Conservation (phyloP, 2,113 vertebrate species). For the Neomonachus schauinslandi region DNA sequence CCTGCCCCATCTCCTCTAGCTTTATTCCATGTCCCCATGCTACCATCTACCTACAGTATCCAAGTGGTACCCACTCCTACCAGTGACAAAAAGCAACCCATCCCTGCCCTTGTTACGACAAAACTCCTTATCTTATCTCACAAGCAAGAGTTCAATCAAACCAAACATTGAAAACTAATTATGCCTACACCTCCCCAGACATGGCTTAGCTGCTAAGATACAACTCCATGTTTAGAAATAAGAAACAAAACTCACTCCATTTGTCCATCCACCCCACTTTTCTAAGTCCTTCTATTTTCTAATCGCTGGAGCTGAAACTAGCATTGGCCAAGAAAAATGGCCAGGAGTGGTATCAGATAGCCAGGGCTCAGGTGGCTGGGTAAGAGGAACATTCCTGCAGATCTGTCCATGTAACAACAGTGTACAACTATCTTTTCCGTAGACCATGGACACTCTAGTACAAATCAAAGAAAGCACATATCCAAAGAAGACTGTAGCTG, state of each 20-base stretch:
- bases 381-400: background rate
- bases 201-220: background rate
- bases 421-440: background rate
- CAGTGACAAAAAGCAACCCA: conserved; percentile 28
- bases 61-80: background rate
- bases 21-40: background rate
- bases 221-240: conserved; percentile 34
- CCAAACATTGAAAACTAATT: conserved; percentile 61
- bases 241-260: background rate
- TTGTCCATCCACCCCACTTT: background rate
- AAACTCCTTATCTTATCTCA: conserved; percentile 50
- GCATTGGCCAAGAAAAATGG: background rate
- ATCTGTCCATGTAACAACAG: background rate
- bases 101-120: background rate
- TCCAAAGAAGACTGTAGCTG: background rate
- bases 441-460: background rate
- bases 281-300: background rate
- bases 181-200: conserved; percentile 26
- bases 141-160: conserved; percentile 46
- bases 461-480: background rate
- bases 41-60: background rate
- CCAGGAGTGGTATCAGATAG: background rate
- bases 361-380: background rate
- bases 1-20: background rate
- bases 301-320: background rate